Percentiles rank a stretch among this genome's conserved stretches.
These are phyloP conservation scores for Manis pentadactyla DNA, from an alignment of 2,797 vertebrate species.

Conservation along the genomic window DNA sequence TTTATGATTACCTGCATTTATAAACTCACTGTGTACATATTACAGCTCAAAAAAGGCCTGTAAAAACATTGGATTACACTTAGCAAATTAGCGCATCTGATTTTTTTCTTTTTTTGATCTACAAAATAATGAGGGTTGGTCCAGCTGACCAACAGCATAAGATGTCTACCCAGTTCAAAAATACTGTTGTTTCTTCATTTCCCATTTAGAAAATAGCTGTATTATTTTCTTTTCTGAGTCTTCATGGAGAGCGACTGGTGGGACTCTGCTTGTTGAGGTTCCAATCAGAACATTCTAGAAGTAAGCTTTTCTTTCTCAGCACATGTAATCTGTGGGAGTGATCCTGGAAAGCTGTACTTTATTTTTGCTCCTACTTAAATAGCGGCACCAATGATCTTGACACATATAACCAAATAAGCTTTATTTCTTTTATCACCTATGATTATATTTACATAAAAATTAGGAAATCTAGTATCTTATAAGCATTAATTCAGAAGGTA, in stretches of 20 bases:
- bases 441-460: constrained; percentile 19
- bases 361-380: neutral
- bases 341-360: neutral
- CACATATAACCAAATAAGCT: neutral
- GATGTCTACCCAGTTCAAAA: neutral
- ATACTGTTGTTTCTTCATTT: neutral
- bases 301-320: neutral
- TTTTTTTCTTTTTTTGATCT: neutral
- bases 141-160: neutral
- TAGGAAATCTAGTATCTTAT: neutral
- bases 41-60: neutral
- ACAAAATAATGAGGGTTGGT: neutral
- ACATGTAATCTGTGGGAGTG: neutral
- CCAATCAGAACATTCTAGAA: constrained; percentile 12
- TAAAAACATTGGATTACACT: neutral
- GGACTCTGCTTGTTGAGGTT: neutral
- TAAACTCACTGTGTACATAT: neutral
- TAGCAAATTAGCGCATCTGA: neutral
- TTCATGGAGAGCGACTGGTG: neutral
- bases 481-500: neutral
- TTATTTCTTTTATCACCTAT: neutral
- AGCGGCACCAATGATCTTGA: neutral
- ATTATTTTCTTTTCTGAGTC: constrained; percentile 17
- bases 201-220: neutral
- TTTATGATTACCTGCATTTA: neutral